These are phyloP conservation scores for Cotesia vestalis DNA, from an alignment of 1,140 invertebrate species.

Conservation along the genomic window DNA sequence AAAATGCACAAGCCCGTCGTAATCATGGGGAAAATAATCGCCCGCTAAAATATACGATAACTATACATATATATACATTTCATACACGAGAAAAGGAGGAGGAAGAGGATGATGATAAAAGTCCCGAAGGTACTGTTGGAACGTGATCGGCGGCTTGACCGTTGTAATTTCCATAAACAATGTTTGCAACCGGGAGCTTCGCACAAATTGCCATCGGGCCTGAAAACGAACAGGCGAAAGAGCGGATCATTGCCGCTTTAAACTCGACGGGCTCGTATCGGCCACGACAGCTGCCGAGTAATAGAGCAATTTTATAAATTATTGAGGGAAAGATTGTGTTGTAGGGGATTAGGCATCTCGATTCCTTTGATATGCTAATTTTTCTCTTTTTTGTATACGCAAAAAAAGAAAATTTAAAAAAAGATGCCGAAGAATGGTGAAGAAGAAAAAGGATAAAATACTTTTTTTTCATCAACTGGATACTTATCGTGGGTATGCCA, in stretches of 20 bases:
- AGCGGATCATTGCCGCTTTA: conserved; percentile 37
- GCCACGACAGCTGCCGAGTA: conserved; percentile 42
- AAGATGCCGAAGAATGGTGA: neutral
- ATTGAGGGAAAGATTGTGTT: conserved; percentile 32
- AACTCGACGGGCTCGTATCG: conserved; percentile 23
- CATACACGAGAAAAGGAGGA: neutral
- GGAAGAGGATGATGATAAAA: neutral
- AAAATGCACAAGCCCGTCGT: neutral
- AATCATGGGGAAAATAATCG: conserved; percentile 16
- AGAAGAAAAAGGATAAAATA: too few relatives aligned
- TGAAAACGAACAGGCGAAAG: conserved; percentile 27
- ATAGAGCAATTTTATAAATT: conserved; percentile 60
- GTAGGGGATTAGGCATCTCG: conserved; percentile 47
- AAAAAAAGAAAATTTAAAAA: neutral
- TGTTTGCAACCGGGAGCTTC: conserved; percentile 38
- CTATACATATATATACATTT: neutral
- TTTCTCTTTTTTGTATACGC: conserved; percentile 14
- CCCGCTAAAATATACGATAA: conserved; percentile 45
- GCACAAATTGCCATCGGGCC: conserved; percentile 35
- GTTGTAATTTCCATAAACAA: conserved; percentile 55
- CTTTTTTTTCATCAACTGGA: too few relatives aligned
- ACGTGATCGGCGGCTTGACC: conserved; percentile 29
- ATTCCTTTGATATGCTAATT: conserved; percentile 54
- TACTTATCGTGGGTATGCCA: too few relatives aligned
- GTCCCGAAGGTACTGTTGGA: conserved; percentile 3